Evolutionary conservation across 2,113 vertebrate species (phyloP).

Genomic region (Ptilonorhynchus violaceus): DNA sequence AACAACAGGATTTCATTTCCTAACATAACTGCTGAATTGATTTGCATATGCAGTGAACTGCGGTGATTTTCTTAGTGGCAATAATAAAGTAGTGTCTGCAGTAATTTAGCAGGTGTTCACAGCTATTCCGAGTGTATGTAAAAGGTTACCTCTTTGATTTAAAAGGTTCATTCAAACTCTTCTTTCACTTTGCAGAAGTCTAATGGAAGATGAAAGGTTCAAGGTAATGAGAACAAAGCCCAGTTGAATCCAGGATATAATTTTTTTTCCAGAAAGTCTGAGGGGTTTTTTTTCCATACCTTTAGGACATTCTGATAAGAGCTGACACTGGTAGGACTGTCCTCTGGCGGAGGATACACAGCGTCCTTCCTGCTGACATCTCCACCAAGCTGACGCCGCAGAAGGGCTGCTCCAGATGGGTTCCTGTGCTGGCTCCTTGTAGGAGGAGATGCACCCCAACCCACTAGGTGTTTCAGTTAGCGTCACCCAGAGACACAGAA

Average conservation of each 20-base stretch:
- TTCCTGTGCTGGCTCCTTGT: no score
- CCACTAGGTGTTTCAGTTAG: no score
- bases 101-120: constrained; percentile 57
- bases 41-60: constrained; percentile 3
- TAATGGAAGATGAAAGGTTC: constrained; percentile 44
- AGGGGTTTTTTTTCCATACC: not conserved
- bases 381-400: no score
- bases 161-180: constrained; percentile 43
- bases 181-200: constrained; percentile 17
- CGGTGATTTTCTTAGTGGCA: constrained; percentile 37
- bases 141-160: constrained; percentile 57
- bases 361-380: no score
- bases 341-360: no score
- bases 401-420: no score
- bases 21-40: constrained; percentile 18
- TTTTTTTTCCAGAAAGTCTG: not conserved
- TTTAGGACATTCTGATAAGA: not conserved
- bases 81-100: constrained; percentile 37
- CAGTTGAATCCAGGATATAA: not conserved
- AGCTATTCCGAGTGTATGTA: not conserved
- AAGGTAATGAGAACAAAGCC: constrained; percentile 21
- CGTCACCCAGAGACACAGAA: no score
- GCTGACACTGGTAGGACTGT: no score
- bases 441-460: no score
- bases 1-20: constrained; percentile 31